These are phyloP conservation scores for Boleophthalmus pectinirostris DNA, from an alignment of 2,113 vertebrate species.

Conservation along the genomic window DNA sequence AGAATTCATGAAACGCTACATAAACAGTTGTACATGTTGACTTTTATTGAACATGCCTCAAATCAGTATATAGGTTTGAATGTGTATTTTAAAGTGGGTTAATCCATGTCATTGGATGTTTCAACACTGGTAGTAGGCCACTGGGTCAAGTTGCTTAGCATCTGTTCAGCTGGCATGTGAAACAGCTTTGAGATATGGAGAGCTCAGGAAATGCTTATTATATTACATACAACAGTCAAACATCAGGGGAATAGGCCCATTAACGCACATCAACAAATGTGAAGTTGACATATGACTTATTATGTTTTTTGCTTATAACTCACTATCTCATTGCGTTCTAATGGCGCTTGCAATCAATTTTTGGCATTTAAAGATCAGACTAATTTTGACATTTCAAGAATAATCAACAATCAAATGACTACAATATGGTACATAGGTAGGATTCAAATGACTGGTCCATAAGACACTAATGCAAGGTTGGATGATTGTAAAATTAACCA, in stretches of 20 bases:
- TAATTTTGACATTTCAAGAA: neutral
- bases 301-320: neutral
- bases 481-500: too few species aligned
- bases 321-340: neutral
- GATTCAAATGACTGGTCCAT: neutral
- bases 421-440: too few species aligned
- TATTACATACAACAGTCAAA: neutral
- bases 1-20: neutral
- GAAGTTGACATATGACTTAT: neutral
- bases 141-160: conserved; percentile 44
- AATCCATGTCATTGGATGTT: neutral
- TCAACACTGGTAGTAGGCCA: conserved; percentile 33
- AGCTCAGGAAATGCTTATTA: conserved; percentile 6
- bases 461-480: neutral
- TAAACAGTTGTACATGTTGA: neutral
- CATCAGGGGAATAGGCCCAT: neutral
- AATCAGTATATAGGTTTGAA: neutral
- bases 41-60: neutral
- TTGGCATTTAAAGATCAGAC: neutral
- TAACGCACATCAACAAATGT: neutral
- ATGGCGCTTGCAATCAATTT: too few species aligned
- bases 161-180: conserved; percentile 26
- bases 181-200: conserved; percentile 32
- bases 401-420: neutral
- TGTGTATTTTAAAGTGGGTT: conserved; percentile 5